Conservation (phyloP, 2,113 vertebrate species). For the Cettia cetti region DNA sequence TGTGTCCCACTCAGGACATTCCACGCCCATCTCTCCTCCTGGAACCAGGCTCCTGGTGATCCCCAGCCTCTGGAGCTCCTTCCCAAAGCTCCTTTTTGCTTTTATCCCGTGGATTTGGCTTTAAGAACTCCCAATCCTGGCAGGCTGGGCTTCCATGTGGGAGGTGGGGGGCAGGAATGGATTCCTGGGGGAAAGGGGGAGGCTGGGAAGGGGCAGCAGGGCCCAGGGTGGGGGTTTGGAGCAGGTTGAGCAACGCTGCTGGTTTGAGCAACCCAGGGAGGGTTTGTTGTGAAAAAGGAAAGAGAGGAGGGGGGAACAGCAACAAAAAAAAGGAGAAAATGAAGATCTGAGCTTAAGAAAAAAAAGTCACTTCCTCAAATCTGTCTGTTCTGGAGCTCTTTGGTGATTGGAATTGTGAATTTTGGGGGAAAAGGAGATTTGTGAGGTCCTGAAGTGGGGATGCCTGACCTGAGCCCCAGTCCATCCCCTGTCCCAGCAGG, state of each 20-base stretch:
- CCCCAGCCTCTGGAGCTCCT: neutral
- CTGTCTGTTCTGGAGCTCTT: neutral
- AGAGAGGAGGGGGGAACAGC: neutral
- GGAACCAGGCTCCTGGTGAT: too few relatives aligned
- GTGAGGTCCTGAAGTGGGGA: neutral
- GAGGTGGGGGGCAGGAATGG: neutral
- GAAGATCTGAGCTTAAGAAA: neutral
- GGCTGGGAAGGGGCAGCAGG: neutral
- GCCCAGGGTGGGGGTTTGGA: neutral
- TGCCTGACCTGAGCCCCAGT: neutral
- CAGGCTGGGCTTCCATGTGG: neutral
- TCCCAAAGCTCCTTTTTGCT: neutral
- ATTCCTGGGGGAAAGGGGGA: neutral
- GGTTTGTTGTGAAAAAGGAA: slow-evolving; percentile 17
- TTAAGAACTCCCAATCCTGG: neutral
- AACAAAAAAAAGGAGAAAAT: neutral
- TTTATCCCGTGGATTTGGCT: neutral
- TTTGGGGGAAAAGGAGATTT: neutral
- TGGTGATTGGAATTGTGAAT: neutral
- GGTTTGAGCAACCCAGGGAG: neutral
- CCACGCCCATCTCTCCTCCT: neutral
- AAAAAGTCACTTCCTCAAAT: slow-evolving; percentile 1
- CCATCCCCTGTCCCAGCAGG: neutral
- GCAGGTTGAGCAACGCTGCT: slow-evolving; percentile 12
- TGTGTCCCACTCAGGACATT: neutral